These are phyloP conservation scores for Apis laboriosa DNA, from an alignment of 1,140 invertebrate species.

Conservation along the genomic window DNA sequence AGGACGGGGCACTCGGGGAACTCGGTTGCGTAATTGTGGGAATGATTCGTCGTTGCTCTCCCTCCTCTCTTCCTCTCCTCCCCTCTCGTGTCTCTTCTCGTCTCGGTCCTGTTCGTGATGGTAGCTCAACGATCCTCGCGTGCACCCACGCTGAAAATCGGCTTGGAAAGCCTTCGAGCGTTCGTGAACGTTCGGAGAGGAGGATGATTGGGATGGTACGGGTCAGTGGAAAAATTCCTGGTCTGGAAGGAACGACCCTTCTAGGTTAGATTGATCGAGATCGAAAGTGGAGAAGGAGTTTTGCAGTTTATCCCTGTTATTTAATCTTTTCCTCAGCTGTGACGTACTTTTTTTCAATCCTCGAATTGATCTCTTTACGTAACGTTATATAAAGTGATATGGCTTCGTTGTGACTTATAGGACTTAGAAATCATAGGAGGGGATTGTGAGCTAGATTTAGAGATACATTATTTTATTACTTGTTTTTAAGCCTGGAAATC, in stretches of 20 bases:
- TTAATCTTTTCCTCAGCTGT: not conserved
- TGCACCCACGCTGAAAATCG: slow-evolving; percentile 74
- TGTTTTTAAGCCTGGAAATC: too few relatives aligned
- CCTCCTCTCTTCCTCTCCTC: slow-evolving; percentile 51
- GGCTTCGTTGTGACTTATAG: too few relatives aligned
- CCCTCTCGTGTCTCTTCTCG: slow-evolving; percentile 12
- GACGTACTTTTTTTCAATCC: too few relatives aligned
- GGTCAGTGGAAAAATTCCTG: slow-evolving; percentile 17
- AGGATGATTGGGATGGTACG: slow-evolving; percentile 12
- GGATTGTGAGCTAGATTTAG: too few relatives aligned
- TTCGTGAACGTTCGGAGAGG: slow-evolving; percentile 35
- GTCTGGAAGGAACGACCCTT: not conserved
- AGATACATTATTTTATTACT: too few relatives aligned
- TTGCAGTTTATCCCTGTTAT: not conserved
- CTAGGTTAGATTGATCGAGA: not conserved
- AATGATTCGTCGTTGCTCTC: slow-evolving; percentile 69
- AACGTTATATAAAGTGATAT: too few relatives aligned
- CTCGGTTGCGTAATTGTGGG: slow-evolving; percentile 75
- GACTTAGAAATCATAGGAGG: too few relatives aligned
- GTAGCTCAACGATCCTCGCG: slow-evolving; percentile 65
- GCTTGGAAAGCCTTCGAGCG: slow-evolving; percentile 23
- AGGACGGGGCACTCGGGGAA: slow-evolving; percentile 59
- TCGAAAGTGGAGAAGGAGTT: not conserved
- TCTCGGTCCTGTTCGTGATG: slow-evolving; percentile 37
- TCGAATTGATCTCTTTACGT: too few relatives aligned